Conservation (phyloP, 2,888 invertebrate species). For the Elgonia sp. region DNA sequence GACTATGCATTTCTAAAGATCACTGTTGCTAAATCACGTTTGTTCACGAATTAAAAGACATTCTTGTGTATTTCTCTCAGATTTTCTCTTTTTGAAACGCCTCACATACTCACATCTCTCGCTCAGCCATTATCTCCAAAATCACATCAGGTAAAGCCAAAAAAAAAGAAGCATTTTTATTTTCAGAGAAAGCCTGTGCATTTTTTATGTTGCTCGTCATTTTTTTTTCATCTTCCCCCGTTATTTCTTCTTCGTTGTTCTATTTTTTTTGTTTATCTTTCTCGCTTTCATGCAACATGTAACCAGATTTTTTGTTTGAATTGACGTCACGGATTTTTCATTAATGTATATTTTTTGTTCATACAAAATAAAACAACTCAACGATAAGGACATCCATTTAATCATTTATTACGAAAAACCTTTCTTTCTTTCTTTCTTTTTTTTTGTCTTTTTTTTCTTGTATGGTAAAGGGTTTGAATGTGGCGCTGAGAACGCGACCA, state of each 20-base stretch:
- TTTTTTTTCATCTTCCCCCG: conserved; percentile 40
- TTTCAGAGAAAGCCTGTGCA: conserved; percentile 57
- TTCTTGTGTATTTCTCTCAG: conserved; percentile 69
- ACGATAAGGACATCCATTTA: conserved; percentile 17
- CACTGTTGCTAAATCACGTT: not conserved
- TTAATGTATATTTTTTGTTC: conserved; percentile 35
- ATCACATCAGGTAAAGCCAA: conserved; percentile 65
- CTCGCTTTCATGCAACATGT: conserved; percentile 55
- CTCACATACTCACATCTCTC: conserved; percentile 63
- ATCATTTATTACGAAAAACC: conserved; percentile 8
- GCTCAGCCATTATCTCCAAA: conserved; percentile 70
- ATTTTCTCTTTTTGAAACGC: conserved; percentile 70
- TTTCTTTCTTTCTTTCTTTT: no score
- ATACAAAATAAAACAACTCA: conserved; percentile 9
- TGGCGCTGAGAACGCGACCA: not conserved
- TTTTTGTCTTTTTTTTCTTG: not conserved
- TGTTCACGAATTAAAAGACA: conserved; percentile 50
- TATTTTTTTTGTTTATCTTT: not conserved
- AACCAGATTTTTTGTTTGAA: conserved; percentile 16
- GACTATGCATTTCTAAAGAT: conserved; percentile 3
- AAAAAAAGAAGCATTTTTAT: conserved; percentile 58
- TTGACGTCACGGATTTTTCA: conserved; percentile 43
- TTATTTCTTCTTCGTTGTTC: conserved; percentile 16
- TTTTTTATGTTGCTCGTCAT: conserved; percentile 60
- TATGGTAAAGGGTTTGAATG: conserved; percentile 17